A percentile compares a stretch with the other conserved stretches of the same genome.
phyloP scores from a whole-genome alignment of 2,888 invertebrate genomes.

The Heliconius charithonia region DNA sequence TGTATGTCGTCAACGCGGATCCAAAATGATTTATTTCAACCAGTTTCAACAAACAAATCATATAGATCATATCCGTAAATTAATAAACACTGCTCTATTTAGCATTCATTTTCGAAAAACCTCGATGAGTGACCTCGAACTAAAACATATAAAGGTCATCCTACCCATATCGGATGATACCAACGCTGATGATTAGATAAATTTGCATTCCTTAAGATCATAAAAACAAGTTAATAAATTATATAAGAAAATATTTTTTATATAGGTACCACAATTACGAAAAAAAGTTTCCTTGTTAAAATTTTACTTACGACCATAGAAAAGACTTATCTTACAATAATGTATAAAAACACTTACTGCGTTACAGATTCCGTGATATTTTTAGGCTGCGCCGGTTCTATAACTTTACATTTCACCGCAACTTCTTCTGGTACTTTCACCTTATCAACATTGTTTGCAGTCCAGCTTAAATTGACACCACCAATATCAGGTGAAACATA shows the following conservation, averaged over 20 bases:
- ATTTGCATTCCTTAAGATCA: slow-evolving; percentile 41
- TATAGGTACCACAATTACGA: not conserved
- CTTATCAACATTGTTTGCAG: slow-evolving; percentile 61
- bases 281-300: not conserved
- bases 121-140: slow-evolving; percentile 48
- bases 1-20: slow-evolving; percentile 20
- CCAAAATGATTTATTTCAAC: slow-evolving; percentile 27
- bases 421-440: slow-evolving; percentile 64
- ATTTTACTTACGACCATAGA: not conserved
- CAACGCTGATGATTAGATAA: slow-evolving; percentile 26
- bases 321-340: not conserved
- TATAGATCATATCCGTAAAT: slow-evolving; percentile 34
- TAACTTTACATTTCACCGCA: slow-evolving; percentile 69
- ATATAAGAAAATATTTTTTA: slow-evolving; percentile 16
- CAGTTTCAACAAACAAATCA: slow-evolving; percentile 30
- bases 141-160: slow-evolving; percentile 49
- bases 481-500: slow-evolving; percentile 66
- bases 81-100: slow-evolving; percentile 46
- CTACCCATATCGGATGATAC: slow-evolving; percentile 34
- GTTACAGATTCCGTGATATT: slow-evolving; percentile 66
- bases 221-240: slow-evolving; percentile 34
- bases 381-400: slow-evolving; percentile 54
- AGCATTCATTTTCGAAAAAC: slow-evolving; percentile 44
- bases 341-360: slow-evolving; percentile 61
- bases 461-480: slow-evolving; percentile 53